Evolutionary conservation across 1,140 invertebrate species (phyloP).

Genomic region (Drosophila pectinifera): DNA sequence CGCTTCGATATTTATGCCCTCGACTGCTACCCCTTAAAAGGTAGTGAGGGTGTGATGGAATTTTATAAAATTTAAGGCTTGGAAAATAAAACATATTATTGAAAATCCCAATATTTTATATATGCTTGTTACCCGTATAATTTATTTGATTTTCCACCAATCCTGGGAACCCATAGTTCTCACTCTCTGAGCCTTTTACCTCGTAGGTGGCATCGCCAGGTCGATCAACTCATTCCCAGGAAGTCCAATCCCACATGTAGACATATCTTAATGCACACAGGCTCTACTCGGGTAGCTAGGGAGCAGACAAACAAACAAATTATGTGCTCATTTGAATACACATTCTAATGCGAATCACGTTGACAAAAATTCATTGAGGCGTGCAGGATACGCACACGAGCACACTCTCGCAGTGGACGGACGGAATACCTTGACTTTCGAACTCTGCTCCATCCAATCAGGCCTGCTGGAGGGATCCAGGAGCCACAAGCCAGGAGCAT

Average conservation of each 20-base stretch:
- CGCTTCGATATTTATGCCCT: slow-evolving; percentile 49
- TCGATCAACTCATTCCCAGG: slow-evolving; percentile 16
- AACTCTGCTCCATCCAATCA: slow-evolving; percentile 67
- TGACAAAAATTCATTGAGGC: slow-evolving; percentile 81
- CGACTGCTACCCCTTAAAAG: slow-evolving; percentile 15
- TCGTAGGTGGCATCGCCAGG: slow-evolving; percentile 16
- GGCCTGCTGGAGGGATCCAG: slow-evolving; percentile 8
- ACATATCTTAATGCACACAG: slow-evolving; percentile 51
- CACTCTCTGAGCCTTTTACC: slow-evolving; percentile 2
- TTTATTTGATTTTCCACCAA: no score
- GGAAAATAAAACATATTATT: background rate
- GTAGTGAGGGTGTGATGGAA: background rate
- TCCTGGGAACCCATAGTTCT: fast-evolving
- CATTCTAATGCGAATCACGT: slow-evolving; percentile 83
- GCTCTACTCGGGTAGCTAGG: slow-evolving; percentile 13
- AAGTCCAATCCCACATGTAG: slow-evolving; percentile 31
- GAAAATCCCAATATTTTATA: background rate
- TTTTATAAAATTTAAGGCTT: background rate
- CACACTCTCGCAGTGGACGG: slow-evolving; percentile 27
- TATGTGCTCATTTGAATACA: slow-evolving; percentile 83
- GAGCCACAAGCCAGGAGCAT: background rate
- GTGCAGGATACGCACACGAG: slow-evolving; percentile 47
- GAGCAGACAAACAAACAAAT: slow-evolving; percentile 76
- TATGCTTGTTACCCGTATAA: no score
- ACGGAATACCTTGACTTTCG: slow-evolving; percentile 69